Conservation (phyloP, 35 echinoderm and acorn worm genomes). For the Nesometra sesokonis region DNA sequence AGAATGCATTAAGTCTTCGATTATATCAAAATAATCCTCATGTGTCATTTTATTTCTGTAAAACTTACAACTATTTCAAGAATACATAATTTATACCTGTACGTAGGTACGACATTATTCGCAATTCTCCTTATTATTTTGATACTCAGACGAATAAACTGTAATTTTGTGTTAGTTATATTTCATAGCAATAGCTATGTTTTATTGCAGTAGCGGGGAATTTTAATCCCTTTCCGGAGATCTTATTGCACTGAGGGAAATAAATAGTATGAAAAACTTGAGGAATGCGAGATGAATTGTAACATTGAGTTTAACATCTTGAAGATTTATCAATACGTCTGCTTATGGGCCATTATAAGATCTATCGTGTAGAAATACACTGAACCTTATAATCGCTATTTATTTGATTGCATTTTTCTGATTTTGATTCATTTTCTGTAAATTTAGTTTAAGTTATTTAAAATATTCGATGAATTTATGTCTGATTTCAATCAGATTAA, state of each 20-base stretch:
- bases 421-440: no score
- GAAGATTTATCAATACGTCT: not conserved
- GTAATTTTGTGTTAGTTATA: not conserved
- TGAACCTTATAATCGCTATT: no score
- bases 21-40: not conserved
- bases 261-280: not conserved
- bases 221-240: not conserved
- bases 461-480: no score
- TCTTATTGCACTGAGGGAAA: not conserved
- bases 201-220: not conserved
- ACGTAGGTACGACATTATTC: not conserved
- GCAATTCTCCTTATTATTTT: not conserved
- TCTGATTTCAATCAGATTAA: no score
- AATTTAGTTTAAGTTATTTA: no score
- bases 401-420: no score
- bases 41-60: not conserved
- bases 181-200: not conserved
- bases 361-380: not conserved
- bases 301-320: not conserved
- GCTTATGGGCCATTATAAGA: not conserved
- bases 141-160: not conserved
- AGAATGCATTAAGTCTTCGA: not conserved
- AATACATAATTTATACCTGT: not conserved
- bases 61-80: not conserved
- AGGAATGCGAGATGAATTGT: not conserved